Percentiles rank a stretch among this genome's conserved stretches.
These are phyloP conservation scores for Drosophila orosa DNA, from an alignment of 1,140 invertebrate species.

Conservation along the genomic window DNA sequence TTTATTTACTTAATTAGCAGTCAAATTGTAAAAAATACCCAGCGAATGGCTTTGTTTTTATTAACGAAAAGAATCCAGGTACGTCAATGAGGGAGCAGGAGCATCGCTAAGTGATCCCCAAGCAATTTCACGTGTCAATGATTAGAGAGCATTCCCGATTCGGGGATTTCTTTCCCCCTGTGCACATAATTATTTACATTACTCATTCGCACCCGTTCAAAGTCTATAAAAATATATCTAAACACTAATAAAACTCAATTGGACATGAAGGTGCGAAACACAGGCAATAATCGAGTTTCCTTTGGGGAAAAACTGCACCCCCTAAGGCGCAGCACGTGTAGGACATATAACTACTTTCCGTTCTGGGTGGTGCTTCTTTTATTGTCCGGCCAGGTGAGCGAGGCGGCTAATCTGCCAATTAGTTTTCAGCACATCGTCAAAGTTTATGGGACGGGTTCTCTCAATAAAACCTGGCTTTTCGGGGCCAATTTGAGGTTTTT, in stretches of 20 bases:
- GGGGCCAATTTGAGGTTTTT: slow-evolving; percentile 58
- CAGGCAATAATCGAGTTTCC: slow-evolving; percentile 16
- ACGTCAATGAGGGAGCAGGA: slow-evolving; percentile 3
- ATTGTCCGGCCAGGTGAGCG: slow-evolving; percentile 11
- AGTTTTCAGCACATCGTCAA: slow-evolving; percentile 70
- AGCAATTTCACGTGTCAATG: slow-evolving; percentile 13
- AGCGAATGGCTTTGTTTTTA: slow-evolving; percentile 32
- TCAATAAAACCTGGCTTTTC: slow-evolving; percentile 50
- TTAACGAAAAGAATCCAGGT: slow-evolving; percentile 17
- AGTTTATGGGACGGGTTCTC: slow-evolving; percentile 53
- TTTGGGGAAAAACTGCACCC: neutral
- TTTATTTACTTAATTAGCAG: slow-evolving; percentile 75
- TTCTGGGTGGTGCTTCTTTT: slow-evolving; percentile 19
- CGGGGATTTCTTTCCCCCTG: neutral
- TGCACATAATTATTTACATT: slow-evolving; percentile 31
- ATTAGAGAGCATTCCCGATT: slow-evolving; percentile 20
- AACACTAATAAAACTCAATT: slow-evolving; percentile 48
- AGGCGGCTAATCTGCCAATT: slow-evolving; percentile 43
- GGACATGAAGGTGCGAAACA: slow-evolving; percentile 53
- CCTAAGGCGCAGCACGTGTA: slow-evolving; percentile 26
- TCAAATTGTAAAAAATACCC: slow-evolving; percentile 49
- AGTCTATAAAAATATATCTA: slow-evolving; percentile 30
- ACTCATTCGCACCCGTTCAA: slow-evolving; percentile 35
- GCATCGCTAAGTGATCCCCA: neutral
- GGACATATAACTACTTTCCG: slow-evolving; percentile 17